Evolutionary conservation across 1,140 invertebrate species (phyloP), one percentile per base, ranked within the genome.

Genomic region (Daktulosphaira vitifoliae): DNA sequence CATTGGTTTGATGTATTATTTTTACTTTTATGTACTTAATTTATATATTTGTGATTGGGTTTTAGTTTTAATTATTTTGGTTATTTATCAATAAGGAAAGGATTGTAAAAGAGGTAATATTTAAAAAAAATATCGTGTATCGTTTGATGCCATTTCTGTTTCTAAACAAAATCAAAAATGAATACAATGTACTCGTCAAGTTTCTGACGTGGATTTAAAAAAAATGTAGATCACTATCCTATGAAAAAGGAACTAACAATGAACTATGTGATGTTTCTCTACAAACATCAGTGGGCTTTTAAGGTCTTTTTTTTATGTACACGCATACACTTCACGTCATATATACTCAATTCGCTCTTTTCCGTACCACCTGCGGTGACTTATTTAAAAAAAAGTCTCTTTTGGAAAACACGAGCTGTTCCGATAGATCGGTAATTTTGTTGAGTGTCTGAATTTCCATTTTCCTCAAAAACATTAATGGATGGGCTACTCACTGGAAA

Each of bases 361-460:
- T 7, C 11, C 7, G 16, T 26, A 46, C 56, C 56, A 62, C 56
- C 56, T 62, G 56, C 42, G 26, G 56, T 4, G 56, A 33, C 18
- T 62, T 18, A 25, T 48, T 33, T 16, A 25, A 20, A 62, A 29
- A 48, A 20, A 33, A 5, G 0, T 48, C 56, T 62, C 42, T 29
- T 46, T 3, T 48, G 22, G 42, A 33, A 62, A 56, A 56, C 16
- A 16, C 56, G 42, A 18, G 4, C 20, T 15, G 8, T 9, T 48
- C 16, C 42, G 54, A 59, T 38, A 59, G 54, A 62, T 48, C 56
- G 56, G 56, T 62, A 62, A 62, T 62, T 33, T 48, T 25, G 56
- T 62, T 62, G 56, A 62, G 56, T 62, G 56, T 39, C 56, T 13
- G 26, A 62, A 62, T 62, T 62, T 62, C 56, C 56, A 62, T 62